These are phyloP conservation scores for Triplophysa tibetana DNA, from an alignment of 2,113 vertebrate species.

Conservation along the genomic window DNA sequence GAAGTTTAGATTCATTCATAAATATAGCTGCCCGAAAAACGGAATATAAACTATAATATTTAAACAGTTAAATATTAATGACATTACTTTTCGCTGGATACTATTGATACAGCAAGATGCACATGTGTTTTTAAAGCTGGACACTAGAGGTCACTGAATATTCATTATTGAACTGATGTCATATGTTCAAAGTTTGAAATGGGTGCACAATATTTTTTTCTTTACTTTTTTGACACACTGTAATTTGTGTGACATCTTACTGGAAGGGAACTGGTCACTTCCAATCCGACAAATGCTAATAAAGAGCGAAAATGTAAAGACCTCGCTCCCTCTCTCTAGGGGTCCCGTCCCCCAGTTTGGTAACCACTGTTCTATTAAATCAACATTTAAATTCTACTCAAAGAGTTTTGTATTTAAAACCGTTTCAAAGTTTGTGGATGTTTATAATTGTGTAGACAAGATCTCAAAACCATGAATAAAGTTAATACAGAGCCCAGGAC, in stretches of 20 bases:
- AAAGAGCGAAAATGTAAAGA: too few relatives aligned
- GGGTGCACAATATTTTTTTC: not conserved
- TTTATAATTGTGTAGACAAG: not conserved
- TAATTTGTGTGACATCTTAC: too few relatives aligned
- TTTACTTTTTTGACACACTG: not conserved
- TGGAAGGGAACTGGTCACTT: too few relatives aligned
- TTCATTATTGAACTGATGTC: not conserved
- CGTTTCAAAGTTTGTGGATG: not conserved
- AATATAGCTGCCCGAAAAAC: too few relatives aligned
- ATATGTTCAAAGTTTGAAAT: not conserved
- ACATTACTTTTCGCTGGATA: not conserved
- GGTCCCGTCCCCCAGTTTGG: too few relatives aligned
- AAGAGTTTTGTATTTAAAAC: not conserved
- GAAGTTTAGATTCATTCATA: too few relatives aligned
- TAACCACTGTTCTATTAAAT: too few relatives aligned
- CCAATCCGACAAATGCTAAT: too few relatives aligned
- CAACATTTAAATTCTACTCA: too few relatives aligned
- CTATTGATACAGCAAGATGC: not conserved
- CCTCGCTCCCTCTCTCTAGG: too few relatives aligned
- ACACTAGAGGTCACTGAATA: conserved; percentile 23
- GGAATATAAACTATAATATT: too few relatives aligned
- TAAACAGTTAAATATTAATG: too few relatives aligned
- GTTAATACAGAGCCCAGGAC: not conserved
- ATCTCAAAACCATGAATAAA: not conserved
- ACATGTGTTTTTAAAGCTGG: not conserved